Base-by-base conservation (phyloP, 2,797 vertebrate genomes). In the Silurus lanzhouensis region DNA sequence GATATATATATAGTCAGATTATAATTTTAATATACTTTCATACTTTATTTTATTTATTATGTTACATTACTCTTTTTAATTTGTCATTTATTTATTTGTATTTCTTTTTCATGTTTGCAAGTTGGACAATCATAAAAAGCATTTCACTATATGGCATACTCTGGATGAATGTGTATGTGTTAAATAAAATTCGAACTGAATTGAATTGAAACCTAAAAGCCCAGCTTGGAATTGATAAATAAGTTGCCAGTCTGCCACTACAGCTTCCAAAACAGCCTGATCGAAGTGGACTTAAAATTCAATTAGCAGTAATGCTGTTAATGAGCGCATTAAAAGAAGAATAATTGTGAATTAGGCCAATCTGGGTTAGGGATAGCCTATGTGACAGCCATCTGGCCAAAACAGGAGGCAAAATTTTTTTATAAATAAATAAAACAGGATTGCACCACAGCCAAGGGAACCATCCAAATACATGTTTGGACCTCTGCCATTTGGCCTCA, bases 381-480 rank as follows among this genome's bases (percentile, higher is more conserved):
- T 92, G 92, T 94, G 93, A 95, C 93, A 94, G 90, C 93, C 95
- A 95, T 95, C 94, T 95, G 94, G 93, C 89, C 91, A 84, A 88
- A 84, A 81, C 87, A 91, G 92, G 86, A 88, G 86, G 82, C 82
- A 84, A 87, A 86, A 87, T 27, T 27, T 27, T 27, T 27, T 27
- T 27, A 58, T 25, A 72, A 66, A 84, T 44, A 85, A 82, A 22
- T 46, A 83, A 77, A 61, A 83, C 55, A 85, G 67, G 83, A 89
- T 67, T 81, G 84, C 58, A 84, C 81, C 83, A 82, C 25, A 85
- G 86, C 83, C 84, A 86, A 83, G 66, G 48, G 83, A 90, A 86
- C 82, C 55, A 74, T 82, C 85, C 85, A 87, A 87, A 88, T 70
- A 72, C 58, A 86, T 72, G 60, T 72, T 84, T 81, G 75, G 86